Percentiles rank a stretch among this genome's conserved stretches.
Evolutionary conservation across 2,113 vertebrate genomes (phyloP).

Genomic region (Pleuronectes platessa): DNA sequence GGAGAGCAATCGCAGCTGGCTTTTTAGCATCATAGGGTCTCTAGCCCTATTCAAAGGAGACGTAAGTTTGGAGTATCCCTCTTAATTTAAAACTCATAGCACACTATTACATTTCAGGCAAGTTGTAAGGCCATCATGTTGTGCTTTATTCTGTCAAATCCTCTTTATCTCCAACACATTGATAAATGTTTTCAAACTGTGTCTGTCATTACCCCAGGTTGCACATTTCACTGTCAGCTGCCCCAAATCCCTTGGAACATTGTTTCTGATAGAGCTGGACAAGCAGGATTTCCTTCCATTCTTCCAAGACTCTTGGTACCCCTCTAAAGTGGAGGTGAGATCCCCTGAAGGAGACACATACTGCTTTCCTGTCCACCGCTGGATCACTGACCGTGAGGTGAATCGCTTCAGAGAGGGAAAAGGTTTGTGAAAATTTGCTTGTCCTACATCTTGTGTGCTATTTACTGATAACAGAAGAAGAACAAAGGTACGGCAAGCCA

Average conservation of each 20-base stretch:
- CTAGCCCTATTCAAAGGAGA: background rate
- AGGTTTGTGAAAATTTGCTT: constrained; percentile 54
- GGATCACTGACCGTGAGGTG: constrained; percentile 51
- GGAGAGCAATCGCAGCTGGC: constrained; percentile 25
- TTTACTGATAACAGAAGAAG: background rate
- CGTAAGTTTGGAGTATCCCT: constrained; percentile 42
- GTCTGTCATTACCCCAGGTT: constrained; percentile 20
- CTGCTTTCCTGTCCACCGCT: constrained; percentile 71
- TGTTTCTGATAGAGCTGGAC: constrained; percentile 65
- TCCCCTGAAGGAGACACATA: constrained; percentile 50
- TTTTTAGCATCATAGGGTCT: background rate
- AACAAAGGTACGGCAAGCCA: background rate
- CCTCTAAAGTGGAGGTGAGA: constrained; percentile 60
- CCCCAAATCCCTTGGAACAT: constrained; percentile 51
- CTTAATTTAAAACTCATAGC: background rate
- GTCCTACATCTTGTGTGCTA: background rate
- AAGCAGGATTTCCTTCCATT: constrained; percentile 38
- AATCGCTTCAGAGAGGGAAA: constrained; percentile 62
- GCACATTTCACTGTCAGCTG: constrained; percentile 36
- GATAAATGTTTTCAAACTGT: background rate
- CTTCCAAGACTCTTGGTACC: constrained; percentile 63
- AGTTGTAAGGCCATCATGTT: background rate
- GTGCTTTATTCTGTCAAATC: background rate
- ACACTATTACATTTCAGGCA: background rate
- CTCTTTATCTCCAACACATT: background rate